Conservation (phyloP, 2,888 invertebrate species). For the Penaeus monodon region DNA sequence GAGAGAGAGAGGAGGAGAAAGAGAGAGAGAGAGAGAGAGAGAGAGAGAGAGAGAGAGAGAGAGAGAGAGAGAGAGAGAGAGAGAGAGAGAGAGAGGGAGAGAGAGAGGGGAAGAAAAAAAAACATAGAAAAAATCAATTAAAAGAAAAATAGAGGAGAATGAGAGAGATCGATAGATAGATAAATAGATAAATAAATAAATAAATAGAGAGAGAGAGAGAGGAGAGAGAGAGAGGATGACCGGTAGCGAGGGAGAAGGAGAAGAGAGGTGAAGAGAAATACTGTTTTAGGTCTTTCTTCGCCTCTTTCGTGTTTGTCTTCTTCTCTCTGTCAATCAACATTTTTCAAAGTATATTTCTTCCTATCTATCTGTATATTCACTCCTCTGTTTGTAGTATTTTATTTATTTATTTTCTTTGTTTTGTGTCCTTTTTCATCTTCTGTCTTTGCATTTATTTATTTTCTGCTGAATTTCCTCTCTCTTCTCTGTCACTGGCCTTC, state of each 20-base stretch:
- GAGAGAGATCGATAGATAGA: not conserved
- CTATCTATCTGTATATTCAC: no score
- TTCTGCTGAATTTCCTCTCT: no score
- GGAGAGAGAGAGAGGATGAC: no score
- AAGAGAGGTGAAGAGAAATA: not conserved
- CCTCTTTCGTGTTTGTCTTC: not conserved
- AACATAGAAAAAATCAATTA: not conserved
- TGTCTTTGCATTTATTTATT: no score
- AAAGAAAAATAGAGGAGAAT: not conserved
- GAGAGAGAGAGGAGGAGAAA: not conserved
- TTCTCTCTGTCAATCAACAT: not conserved
- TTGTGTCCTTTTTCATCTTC: no score
- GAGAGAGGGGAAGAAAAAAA: not conserved
- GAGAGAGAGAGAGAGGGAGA: not conserved
- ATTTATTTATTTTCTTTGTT: no score
- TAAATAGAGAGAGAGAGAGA: not conserved
- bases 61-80: constrained; percentile 2
- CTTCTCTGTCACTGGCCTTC: no score
- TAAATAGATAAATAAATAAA: not conserved
- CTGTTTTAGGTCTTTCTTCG: not conserved
- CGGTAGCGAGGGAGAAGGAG: not conserved
- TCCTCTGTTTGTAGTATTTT: no score
- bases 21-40: constrained; percentile 8
- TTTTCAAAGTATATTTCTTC: no score
- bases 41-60: constrained; percentile 6